These are phyloP conservation scores for Masticophis lateralis DNA, from an alignment of 2,797 vertebrate species.

Conservation along the genomic window DNA sequence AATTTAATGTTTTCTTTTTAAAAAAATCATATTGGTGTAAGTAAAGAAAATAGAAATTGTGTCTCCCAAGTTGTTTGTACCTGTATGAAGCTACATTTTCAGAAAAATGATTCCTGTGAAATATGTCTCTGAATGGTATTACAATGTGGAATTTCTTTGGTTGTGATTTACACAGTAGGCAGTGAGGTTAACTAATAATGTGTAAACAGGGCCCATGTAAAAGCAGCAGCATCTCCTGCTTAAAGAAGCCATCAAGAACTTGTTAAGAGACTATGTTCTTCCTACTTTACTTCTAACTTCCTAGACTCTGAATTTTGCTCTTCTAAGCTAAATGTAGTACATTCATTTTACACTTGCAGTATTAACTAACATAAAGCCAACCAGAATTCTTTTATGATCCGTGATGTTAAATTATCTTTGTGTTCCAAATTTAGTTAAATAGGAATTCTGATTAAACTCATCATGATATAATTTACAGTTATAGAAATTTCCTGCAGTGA, in stretches of 20 bases:
- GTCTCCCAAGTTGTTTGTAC: neutral
- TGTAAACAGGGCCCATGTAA: neutral
- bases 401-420: neutral
- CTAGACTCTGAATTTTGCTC: neutral
- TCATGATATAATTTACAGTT: neutral
- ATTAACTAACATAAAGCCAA: neutral
- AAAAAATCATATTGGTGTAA: accelerated
- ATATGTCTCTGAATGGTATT: neutral
- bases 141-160: neutral
- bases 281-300: neutral
- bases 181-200: neutral
- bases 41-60: neutral
- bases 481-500: neutral
- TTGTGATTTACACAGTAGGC: neutral
- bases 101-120: neutral
- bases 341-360: neutral
- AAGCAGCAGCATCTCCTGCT: neutral
- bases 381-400: neutral
- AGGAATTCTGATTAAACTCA: neutral
- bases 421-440: neutral
- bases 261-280: neutral
- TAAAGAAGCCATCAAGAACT: neutral
- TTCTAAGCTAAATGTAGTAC: neutral
- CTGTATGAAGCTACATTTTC: neutral
- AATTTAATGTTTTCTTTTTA: neutral